These are phyloP conservation scores for Xenotilapia leptura DNA, from an alignment of 2,113 vertebrate genomes.

Conservation along the genomic window DNA sequence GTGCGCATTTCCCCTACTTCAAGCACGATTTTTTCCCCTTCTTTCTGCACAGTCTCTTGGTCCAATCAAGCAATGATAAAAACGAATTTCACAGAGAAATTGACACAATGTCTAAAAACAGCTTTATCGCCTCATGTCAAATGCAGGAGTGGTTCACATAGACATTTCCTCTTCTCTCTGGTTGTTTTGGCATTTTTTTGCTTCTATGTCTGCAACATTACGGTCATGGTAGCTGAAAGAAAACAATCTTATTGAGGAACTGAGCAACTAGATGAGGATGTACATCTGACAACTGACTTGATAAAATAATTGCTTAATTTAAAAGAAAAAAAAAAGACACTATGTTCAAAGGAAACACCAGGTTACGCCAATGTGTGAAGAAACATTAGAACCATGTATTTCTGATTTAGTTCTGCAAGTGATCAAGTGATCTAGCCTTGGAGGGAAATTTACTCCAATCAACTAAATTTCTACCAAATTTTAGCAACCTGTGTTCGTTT, in stretches of 20 bases:
- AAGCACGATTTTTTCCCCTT: not conserved
- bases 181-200: not conserved
- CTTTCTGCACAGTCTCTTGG: not conserved
- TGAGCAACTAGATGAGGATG: conserved; percentile 29
- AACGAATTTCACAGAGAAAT: not conserved
- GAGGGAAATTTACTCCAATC: not conserved
- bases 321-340: not conserved
- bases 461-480: not conserved
- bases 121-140: not conserved
- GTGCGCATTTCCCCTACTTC: not conserved
- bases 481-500: not conserved
- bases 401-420: not conserved
- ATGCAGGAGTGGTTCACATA: not conserved
- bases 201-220: not conserved
- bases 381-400: not conserved
- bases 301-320: not conserved
- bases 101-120: not conserved
- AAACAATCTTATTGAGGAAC: conserved; percentile 23
- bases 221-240: not conserved
- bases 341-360: not conserved
- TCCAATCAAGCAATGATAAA: conserved; percentile 17
- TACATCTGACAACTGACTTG: not conserved
- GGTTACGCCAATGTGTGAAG: not conserved
- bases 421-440: not conserved
- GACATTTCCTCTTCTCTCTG: conserved; percentile 22